Evolutionary conservation across 92 coral and sea anemone species (phyloP).

Genomic region (Palythoa caribaeorum): DNA sequence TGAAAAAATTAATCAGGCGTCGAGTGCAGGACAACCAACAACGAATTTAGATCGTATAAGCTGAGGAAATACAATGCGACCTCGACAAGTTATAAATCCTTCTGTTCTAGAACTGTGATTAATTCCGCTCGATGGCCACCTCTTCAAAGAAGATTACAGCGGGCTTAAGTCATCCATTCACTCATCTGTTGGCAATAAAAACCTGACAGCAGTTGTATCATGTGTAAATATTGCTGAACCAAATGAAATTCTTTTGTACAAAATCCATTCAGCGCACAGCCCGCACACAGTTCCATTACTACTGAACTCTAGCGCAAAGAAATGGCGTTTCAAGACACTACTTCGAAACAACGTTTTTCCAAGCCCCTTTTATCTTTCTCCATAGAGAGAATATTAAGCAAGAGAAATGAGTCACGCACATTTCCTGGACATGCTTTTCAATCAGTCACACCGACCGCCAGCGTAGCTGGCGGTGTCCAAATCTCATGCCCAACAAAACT

Average conservation of each 20-base stretch:
- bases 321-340: slow-evolving; percentile 2
- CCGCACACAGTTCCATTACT: slow-evolving; percentile 31
- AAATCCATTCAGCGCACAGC: slow-evolving; percentile 66
- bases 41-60: slow-evolving; percentile 17
- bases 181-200: slow-evolving; percentile 78
- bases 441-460: not conserved
- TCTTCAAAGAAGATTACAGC: slow-evolving; percentile 68
- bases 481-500: not conserved
- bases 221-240: slow-evolving; percentile 79
- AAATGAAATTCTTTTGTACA: slow-evolving; percentile 68
- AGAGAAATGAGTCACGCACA: slow-evolving; percentile 37
- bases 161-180: slow-evolving; percentile 77
- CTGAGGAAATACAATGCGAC: slow-evolving; percentile 12
- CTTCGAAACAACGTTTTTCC: not conserved
- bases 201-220: slow-evolving; percentile 69
- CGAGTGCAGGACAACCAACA: slow-evolving; percentile 29
- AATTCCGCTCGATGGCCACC: slow-evolving; percentile 12
- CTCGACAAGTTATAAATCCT: slow-evolving; percentile 4
- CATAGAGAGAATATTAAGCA: slow-evolving; percentile 60
- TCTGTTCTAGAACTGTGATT: not conserved
- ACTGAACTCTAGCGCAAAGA: slow-evolving; percentile 27
- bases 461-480: not conserved
- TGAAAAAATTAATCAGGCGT: slow-evolving; percentile 62
- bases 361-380: slow-evolving; percentile 54
- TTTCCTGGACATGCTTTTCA: slow-evolving; percentile 2